phyloP scores from a whole-genome alignment of 2,888 invertebrate genomes.

The Spatulosminthurus flaviceps region DNA sequence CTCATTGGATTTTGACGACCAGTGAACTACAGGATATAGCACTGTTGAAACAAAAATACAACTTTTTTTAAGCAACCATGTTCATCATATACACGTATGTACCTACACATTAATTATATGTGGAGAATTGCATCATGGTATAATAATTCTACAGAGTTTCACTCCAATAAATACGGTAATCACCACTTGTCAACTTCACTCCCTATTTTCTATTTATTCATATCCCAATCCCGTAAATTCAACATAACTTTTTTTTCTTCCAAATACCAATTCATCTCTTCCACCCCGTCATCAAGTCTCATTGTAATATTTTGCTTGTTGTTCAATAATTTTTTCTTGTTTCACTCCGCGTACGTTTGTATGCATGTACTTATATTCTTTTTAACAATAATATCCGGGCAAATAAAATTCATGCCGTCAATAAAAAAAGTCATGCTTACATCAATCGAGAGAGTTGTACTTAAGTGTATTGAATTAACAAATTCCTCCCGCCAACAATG shows the following conservation, averaged over 20 bases:
- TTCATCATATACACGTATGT: neutral
- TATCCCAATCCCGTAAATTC: neutral
- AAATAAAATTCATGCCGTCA: no score
- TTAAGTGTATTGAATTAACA: no score
- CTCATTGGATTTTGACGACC: conserved; percentile 55
- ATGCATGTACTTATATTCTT: no score
- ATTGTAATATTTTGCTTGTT: neutral
- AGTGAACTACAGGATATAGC: conserved; percentile 66
- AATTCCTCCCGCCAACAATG: no score
- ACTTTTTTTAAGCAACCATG: neutral
- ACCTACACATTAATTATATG: no score
- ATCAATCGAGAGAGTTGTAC: no score
- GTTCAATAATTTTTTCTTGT: neutral
- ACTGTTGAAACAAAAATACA: conserved; percentile 64
- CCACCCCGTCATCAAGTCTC: neutral
- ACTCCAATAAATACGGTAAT: conserved; percentile 13
- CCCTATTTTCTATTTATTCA: neutral
- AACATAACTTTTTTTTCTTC: neutral
- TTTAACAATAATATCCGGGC: neutral
- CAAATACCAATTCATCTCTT: neutral
- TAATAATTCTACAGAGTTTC: neutral
- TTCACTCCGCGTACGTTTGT: neutral
- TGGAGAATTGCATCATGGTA: no score
- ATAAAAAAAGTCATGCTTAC: no score
- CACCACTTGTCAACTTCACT: neutral